Percentiles rank a stretch among this genome's conserved stretches.
These are phyloP conservation scores for Lophochroa leadbeateri DNA, from an alignment of 2,113 vertebrate genomes.

Conservation along the genomic window DNA sequence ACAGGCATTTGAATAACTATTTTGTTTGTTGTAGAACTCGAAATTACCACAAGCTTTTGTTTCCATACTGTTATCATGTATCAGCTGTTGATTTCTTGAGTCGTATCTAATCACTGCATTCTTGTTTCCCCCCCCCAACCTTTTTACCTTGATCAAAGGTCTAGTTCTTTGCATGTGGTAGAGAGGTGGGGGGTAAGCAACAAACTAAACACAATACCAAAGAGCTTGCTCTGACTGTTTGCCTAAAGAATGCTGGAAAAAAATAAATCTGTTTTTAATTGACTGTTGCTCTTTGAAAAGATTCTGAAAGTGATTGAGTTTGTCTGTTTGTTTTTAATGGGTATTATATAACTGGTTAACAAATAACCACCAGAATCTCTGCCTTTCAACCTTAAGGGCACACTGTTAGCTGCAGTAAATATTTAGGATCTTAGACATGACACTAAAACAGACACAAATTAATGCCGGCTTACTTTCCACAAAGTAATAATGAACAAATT, in stretches of 20 bases:
- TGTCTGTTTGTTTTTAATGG: not conserved
- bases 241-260: not conserved
- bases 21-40: not conserved
- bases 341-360: not conserved
- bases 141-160: not conserved
- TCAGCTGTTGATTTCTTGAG: not conserved
- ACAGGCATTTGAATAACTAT: not conserved
- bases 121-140: not conserved
- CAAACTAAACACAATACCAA: not conserved
- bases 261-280: not conserved
- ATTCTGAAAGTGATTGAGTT: not conserved
- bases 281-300: not conserved
- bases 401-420: not conserved
- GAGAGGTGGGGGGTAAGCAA: not conserved
- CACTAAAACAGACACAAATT: not conserved
- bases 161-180: not conserved
- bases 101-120: not conserved
- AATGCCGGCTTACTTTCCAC: not conserved
- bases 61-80: not conserved
- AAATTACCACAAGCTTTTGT: not conserved
- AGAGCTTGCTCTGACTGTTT: not conserved
- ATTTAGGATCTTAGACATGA: not conserved
- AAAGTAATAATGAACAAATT: not conserved
- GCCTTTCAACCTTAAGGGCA: constrained; percentile 34
- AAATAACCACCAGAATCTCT: not conserved